These are phyloP conservation scores for Andrena haemorrhoa DNA, from an alignment of 2,888 invertebrate genomes.

Conservation along the genomic window DNA sequence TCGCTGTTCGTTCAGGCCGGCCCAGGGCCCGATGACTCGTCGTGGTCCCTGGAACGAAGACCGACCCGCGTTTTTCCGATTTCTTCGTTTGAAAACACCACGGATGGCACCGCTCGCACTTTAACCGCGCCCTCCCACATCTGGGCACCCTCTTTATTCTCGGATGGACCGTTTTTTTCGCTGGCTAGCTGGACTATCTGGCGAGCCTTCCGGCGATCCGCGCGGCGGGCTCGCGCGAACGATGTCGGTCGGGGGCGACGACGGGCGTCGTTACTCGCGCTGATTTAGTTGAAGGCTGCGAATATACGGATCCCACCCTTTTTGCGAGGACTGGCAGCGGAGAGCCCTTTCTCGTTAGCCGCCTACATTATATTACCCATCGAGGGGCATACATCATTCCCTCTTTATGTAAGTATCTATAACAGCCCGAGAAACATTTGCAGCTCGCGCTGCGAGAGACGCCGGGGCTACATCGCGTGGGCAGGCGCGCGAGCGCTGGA, in stretches of 20 bases:
- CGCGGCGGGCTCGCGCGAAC: conserved; percentile 29
- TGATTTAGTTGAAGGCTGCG: conserved; percentile 77
- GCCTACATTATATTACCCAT: conserved; percentile 84
- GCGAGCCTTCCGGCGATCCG: conserved; percentile 56
- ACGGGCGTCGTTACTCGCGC: conserved; percentile 71
- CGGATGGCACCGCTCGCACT: neutral
- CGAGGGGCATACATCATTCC: conserved; percentile 83
- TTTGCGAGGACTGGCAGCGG: conserved; percentile 53
- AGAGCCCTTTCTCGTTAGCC: conserved; percentile 83
- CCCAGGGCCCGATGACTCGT: conserved; percentile 28
- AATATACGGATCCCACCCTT: conserved; percentile 80
- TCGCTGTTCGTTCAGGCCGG: conserved; percentile 4
- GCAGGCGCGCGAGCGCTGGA: conserved; percentile 43
- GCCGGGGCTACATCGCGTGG: conserved; percentile 73
- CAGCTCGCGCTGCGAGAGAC: conserved; percentile 76
- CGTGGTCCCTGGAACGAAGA: neutral
- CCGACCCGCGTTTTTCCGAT: conserved; percentile 22
- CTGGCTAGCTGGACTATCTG: conserved; percentile 13
- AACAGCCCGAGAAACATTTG: conserved; percentile 83
- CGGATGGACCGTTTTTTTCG: conserved; percentile 10
- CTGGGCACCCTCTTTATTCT: neutral
- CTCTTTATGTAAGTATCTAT: conserved; percentile 83
- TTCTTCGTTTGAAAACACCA: conserved; percentile 2
- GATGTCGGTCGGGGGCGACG: conserved; percentile 62
- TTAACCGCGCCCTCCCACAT: neutral